Conservation (phyloP, 1,140 invertebrate species). For the Drosophila prosaltans region DNA sequence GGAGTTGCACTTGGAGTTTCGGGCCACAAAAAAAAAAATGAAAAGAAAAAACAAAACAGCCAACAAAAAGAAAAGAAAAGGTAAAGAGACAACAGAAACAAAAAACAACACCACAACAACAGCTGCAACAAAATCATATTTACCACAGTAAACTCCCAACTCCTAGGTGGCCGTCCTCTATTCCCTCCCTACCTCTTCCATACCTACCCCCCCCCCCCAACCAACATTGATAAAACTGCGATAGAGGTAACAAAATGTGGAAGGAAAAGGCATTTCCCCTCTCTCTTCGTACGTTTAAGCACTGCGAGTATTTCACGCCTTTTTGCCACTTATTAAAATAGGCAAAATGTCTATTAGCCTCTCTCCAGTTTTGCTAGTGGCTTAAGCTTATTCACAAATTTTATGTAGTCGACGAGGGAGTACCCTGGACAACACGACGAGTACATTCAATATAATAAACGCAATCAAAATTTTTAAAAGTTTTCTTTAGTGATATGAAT, state of each 20-base stretch:
- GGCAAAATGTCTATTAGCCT: slow-evolving; percentile 78
- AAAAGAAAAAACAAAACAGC: background rate
- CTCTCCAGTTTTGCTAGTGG: background rate
- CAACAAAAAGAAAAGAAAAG: slow-evolving; percentile 44
- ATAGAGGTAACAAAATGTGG: slow-evolving; percentile 45
- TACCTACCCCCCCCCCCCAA: too few relatives aligned
- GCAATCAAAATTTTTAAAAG: too few relatives aligned
- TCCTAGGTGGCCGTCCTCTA: slow-evolving; percentile 38
- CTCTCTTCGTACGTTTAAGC: background rate
- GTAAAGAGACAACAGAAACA: slow-evolving; percentile 44
- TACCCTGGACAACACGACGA: background rate
- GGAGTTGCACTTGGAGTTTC: slow-evolving; percentile 16
- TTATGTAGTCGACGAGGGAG: background rate
- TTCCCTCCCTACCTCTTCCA: too few relatives aligned
- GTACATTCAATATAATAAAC: too few relatives aligned
- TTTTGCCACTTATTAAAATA: slow-evolving; percentile 80
- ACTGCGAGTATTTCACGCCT: slow-evolving; percentile 75
- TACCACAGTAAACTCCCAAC: slow-evolving; percentile 44
- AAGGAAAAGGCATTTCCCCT: slow-evolving; percentile 46
- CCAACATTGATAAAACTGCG: slow-evolving; percentile 57
- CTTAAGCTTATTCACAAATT: background rate
- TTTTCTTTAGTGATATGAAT: too few relatives aligned
- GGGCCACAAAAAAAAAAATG: slow-evolving; percentile 10
- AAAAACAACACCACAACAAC: slow-evolving; percentile 27
- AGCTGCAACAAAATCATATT: slow-evolving; percentile 79